Evolutionary conservation across 2,113 vertebrate genomes (phyloP), one percentile per base, ranked within the genome.

Genomic region (Boleophthalmus pectinirostris): DNA sequence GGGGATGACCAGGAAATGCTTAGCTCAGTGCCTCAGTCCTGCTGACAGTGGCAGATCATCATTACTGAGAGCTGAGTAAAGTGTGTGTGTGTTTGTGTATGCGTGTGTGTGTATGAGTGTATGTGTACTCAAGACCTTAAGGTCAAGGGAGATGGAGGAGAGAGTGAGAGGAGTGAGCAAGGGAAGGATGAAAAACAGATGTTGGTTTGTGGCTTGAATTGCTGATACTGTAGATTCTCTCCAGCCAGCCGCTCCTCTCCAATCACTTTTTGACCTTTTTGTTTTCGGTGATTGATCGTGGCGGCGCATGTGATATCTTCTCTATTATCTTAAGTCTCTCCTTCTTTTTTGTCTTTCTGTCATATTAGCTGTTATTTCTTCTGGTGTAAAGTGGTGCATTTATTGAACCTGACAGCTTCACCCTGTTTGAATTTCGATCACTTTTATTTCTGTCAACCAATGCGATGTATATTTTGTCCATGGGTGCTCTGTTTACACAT

Each of bases 1-100:
- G 72, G 82, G 78, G 84, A 87, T 56, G 33, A 53, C 33, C 4
- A 60, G 72, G 69, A 85, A 89, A 83, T 85, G 90, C 87, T 91
- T 82, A 89, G 86, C 87, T 90, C 78, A 77, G 83, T 83, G 70
- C 80, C 46, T 85, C 43, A 47, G 76, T 87, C 51, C 61, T 87
- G 82, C 80, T 83, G 84, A 86, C 77, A 81, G 61, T 63, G 73
- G 77, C 66, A 74, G 76, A 87, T 73, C 81, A 88, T 86, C 83
- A 77, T 87, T 79, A 70, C 72, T 16, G 67, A 75, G 57, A 70
- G 65, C 66, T 60, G 64, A 49, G 66, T 66, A 45, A 47, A 20
- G 23, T 12, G 73, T 14, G 56, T 4, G 25, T 10, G n/a, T 14
- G 57, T 7, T 29, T 29, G 4, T 29, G 4, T 29, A 29, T 29